Conservation (phyloP, 1,140 invertebrate genomes). For the Bombus soroeensis region DNA sequence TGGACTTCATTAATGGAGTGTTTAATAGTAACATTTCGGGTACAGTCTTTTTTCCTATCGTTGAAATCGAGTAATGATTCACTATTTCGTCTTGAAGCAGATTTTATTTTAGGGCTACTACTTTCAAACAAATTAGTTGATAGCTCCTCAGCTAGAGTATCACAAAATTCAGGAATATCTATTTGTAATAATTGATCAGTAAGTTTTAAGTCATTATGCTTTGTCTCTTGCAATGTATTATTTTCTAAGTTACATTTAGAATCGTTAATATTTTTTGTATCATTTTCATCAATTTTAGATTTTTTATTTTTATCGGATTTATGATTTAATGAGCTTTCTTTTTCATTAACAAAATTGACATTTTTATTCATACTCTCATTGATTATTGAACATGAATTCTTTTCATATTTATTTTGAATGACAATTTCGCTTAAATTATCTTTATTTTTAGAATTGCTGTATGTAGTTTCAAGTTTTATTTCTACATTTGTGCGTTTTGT, state of each 20-base stretch:
- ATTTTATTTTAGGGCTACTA: slow-evolving; percentile 35
- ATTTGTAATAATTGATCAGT: slow-evolving; percentile 38
- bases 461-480: neutral
- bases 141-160: neutral
- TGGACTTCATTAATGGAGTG: neutral
- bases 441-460: slow-evolving; percentile 2
- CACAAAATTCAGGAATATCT: neutral
- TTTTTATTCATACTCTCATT: neutral
- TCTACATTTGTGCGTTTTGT: neutral
- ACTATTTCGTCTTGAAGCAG: neutral
- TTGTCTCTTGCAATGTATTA: neutral
- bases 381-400: neutral
- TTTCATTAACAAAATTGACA: neutral
- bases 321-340: neutral
- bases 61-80: slow-evolving; percentile 12
- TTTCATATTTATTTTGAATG: neutral
- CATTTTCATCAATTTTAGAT: neutral
- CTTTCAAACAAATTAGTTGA: slow-evolving; percentile 26
- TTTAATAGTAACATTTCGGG: slow-evolving; percentile 9
- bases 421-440: neutral
- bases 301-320: neutral
- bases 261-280: slow-evolving; percentile 1
- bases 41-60: neutral
- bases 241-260: neutral
- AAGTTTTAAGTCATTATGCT: neutral